Conservation (phyloP, 2,113 vertebrate species). For the Tupaia tana region DNA sequence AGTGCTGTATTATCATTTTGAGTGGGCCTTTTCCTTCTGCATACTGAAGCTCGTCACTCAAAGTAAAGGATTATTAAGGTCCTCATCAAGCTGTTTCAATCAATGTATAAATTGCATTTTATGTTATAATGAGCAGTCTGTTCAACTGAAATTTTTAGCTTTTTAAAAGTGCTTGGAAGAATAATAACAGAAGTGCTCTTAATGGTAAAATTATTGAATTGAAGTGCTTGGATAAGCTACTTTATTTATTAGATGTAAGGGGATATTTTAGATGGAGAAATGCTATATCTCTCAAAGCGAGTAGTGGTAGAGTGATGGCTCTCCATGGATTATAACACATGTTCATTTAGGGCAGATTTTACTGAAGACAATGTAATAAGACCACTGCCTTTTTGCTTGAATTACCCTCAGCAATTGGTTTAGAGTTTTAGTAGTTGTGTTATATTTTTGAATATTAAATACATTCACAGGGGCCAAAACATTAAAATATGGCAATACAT, state of each 20-base stretch:
- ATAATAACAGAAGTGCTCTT: conserved; percentile 58
- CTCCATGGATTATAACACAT: neutral
- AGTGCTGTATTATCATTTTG: conserved; percentile 57
- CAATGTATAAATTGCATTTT: conserved; percentile 68
- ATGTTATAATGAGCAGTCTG: conserved; percentile 61
- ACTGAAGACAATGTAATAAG: conserved; percentile 20
- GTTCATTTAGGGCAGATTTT: conserved; percentile 1
- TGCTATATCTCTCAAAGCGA: neutral
- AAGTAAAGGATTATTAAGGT: conserved; percentile 65
- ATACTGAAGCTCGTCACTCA: conserved; percentile 48
- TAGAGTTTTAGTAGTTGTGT: conserved; percentile 14
- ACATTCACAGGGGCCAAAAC: neutral
- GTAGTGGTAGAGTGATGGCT: neutral
- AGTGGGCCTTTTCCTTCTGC: conserved; percentile 42
- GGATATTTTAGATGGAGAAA: conserved; percentile 56
- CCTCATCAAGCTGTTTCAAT: conserved; percentile 66
- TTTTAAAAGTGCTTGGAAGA: conserved; percentile 68
- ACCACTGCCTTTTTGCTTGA: conserved; percentile 4
- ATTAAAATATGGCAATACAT: neutral
- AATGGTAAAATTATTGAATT: conserved; percentile 59
- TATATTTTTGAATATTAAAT: conserved; percentile 46
- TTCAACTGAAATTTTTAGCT: conserved; percentile 64
- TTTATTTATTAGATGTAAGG: conserved; percentile 58
- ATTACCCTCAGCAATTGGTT: neutral
- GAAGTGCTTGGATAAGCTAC: conserved; percentile 57